Evolutionary conservation across 2,113 vertebrate genomes (phyloP).

Genomic region (Sander vitreus): DNA sequence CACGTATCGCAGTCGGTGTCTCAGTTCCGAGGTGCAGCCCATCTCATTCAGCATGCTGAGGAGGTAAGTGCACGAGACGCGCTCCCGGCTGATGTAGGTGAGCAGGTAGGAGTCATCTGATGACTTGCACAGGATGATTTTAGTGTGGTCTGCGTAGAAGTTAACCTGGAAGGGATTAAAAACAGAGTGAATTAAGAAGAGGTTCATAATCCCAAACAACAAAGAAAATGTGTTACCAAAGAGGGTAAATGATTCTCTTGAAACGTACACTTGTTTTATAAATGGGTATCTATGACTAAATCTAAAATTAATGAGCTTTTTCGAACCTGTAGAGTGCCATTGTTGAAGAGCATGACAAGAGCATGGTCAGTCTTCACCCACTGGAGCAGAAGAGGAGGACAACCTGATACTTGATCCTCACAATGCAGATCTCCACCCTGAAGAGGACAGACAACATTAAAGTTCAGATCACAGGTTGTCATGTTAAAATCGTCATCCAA

Average conservation of each 20-base stretch:
- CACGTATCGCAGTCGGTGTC: slow-evolving; percentile 90
- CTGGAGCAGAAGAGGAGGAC: slow-evolving; percentile 92
- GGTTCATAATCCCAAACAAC: neutral
- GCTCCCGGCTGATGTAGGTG: slow-evolving; percentile 94
- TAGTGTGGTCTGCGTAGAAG: slow-evolving; percentile 97
- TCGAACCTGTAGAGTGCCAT: slow-evolving; percentile 92
- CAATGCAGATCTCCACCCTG: slow-evolving; percentile 94
- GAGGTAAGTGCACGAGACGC: slow-evolving; percentile 91
- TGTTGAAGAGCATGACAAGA: slow-evolving; percentile 97
- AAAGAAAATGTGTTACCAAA: neutral
- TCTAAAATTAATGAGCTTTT: neutral
- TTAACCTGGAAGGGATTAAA: slow-evolving; percentile 87
- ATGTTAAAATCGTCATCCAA: neutral
- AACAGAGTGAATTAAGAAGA: neutral
- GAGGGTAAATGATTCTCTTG: neutral
- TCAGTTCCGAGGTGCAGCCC: slow-evolving; percentile 92
- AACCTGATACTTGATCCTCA: slow-evolving; percentile 79
- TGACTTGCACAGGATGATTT: slow-evolving; percentile 94
- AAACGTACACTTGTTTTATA: neutral
- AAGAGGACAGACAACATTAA: neutral
- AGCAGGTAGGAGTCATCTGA: slow-evolving; percentile 91
- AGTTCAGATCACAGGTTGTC: neutral
- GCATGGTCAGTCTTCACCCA: slow-evolving; percentile 98
- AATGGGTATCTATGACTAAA: neutral
- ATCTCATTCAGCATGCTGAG: slow-evolving; percentile 89